Conservation (phyloP, 2,888 invertebrate genomes). For the Pyralis farinalis region DNA sequence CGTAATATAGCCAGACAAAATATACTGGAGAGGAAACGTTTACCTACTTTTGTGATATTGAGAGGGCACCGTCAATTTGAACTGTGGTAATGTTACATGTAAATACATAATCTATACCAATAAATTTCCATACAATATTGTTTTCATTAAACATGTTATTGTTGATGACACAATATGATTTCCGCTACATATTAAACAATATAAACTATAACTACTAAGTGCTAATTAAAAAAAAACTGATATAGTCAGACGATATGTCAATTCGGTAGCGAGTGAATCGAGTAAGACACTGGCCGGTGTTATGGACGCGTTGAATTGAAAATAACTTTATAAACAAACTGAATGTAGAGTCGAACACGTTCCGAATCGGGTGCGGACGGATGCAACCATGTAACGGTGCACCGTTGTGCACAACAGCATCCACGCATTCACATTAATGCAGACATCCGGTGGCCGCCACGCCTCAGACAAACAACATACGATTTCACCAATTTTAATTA, state of each 20-base stretch:
- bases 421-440: slow-evolving; percentile 30
- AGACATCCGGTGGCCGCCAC: slow-evolving; percentile 36
- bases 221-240: slow-evolving; percentile 6
- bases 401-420: slow-evolving; percentile 41
- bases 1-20: neutral
- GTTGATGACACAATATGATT: slow-evolving; percentile 2
- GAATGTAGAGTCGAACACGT: slow-evolving; percentile 28
- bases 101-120: slow-evolving; percentile 1
- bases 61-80: too few relatives aligned
- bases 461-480: neutral
- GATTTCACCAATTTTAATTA: slow-evolving; percentile 13
- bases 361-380: slow-evolving; percentile 40
- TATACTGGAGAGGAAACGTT: neutral
- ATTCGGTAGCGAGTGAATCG: neutral
- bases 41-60: neutral
- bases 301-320: slow-evolving; percentile 28
- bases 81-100: neutral
- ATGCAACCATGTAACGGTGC: slow-evolving; percentile 46
- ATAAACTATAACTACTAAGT: slow-evolving; percentile 1
- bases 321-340: slow-evolving; percentile 64
- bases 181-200: neutral
- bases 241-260: neutral
- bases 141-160: slow-evolving; percentile 1
- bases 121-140: slow-evolving; percentile 3
- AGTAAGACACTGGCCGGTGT: neutral